Evolutionary conservation across 2,113 vertebrate genomes (phyloP).

Genomic region (Ia io): DNA sequence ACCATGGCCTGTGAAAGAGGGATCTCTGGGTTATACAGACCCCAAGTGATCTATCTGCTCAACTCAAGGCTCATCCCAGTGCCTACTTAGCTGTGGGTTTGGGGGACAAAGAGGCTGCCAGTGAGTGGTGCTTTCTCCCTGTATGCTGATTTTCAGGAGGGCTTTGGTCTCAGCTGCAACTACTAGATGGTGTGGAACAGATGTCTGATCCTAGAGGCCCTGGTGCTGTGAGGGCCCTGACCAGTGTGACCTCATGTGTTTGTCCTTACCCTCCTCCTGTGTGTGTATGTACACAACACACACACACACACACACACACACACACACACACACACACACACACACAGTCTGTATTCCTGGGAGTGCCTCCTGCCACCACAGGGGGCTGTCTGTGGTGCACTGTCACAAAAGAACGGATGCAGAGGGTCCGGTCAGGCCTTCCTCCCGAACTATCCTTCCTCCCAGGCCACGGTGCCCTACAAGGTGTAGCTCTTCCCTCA

Average conservation of each 20-base stretch:
- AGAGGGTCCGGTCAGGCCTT: background rate
- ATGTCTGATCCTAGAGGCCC: background rate
- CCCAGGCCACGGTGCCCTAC: slow-evolving; percentile 36
- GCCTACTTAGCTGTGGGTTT: slow-evolving; percentile 9
- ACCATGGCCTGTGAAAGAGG: slow-evolving; percentile 64
- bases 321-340: background rate
- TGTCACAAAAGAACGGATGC: background rate
- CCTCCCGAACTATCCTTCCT: background rate
- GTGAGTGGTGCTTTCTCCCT: background rate
- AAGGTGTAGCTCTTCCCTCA: background rate
- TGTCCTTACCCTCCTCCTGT: background rate
- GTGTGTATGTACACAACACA: background rate
- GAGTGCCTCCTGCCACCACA: background rate
- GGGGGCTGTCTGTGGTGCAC: background rate
- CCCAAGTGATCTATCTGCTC: slow-evolving; percentile 38
- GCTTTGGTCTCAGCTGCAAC: slow-evolving; percentile 46
- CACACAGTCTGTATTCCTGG: background rate
- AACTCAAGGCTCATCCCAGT: background rate
- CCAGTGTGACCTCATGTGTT: background rate
- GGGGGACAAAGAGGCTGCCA: background rate
- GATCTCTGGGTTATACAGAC: slow-evolving; percentile 53
- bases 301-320: background rate
- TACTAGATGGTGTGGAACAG: background rate
- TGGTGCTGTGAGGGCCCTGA: background rate
- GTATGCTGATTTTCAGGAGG: slow-evolving; percentile 54